Base-by-base conservation (phyloP, 2,888 invertebrate species). In the Lasioglossum marginatum region DNA sequence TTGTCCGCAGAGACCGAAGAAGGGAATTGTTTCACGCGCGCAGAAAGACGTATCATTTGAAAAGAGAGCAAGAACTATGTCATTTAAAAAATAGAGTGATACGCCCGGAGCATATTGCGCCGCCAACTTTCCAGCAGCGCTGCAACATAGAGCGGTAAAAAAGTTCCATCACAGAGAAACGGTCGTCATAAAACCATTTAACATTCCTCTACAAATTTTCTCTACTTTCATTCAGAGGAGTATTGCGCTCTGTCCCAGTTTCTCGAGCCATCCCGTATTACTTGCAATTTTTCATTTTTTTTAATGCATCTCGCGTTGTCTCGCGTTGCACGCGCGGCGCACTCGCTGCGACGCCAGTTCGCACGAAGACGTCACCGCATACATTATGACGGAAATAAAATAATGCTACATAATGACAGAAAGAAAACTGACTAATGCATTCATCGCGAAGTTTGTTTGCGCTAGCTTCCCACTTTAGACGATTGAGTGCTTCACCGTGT, bases 311-410 rank as follows among this genome's bases (percentile, higher is more conserved):
- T 0, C 40, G 4, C n/a, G 4, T 23, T 34, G 34, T 52, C 45
- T 23, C 19, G 45, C 5, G 10, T 34, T 43, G 14, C 43, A 19
- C 31, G 40, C 52, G 34, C 40, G 45, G 45, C n/a, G 57, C n/a
- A n/a, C n/a, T n/a, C 57, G n/a, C n/a, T 57, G 57, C 57, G 40
- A 37, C 57, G 37, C 3, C 14, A 71, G 27, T 68, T 78, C 34
- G 12, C n/a, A 12, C 14, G 34, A 19, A 16, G 37, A 72, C n/a
- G n/a, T 76, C 23, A 73, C 19, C 4, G 12, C 73, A 31, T 27
- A 16, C 27, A 5, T 83, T 68, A 68, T 31, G 31, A 45, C 43
- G 16, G 34, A 52, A 84, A 79, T 34, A 60, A 40, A 43, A 84
- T 81, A 34, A 1, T 40, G 66, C 40, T 68, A 10, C 66, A 66